Evolutionary conservation across 2,113 vertebrate species (phyloP).

Genomic region (Ibidorhyncha struthersii): DNA sequence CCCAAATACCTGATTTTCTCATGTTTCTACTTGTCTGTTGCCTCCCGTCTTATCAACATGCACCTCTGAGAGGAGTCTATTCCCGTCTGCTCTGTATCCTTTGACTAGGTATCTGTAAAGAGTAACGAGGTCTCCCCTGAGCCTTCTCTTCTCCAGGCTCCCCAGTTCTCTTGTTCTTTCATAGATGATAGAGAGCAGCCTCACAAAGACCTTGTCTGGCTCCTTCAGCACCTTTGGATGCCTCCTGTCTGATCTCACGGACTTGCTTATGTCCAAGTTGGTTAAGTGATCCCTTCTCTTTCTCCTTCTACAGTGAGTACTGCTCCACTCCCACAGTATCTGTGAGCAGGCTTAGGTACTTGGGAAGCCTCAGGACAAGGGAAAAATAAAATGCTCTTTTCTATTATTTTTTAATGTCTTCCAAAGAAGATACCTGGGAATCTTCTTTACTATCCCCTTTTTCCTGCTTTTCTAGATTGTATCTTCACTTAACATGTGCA

Average conservation of each 20-base stretch:
- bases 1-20: not conserved
- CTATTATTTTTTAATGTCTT: not conserved
- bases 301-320: not conserved
- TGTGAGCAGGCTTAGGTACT: not conserved
- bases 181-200: not conserved
- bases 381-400: not conserved
- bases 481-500: not conserved
- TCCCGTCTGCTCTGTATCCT: not conserved
- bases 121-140: not conserved
- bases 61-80: not conserved
- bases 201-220: not conserved
- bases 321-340: not conserved
- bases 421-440: not conserved
- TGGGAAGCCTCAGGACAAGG: not conserved
- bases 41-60: not conserved
- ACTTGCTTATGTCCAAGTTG: not conserved
- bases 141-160: accelerated
- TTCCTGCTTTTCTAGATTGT: not conserved
- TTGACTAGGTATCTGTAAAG: not conserved
- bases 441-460: not conserved
- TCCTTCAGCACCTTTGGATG: not conserved
- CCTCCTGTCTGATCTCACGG: not conserved
- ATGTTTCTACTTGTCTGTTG: not conserved
- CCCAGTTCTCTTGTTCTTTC: not conserved
- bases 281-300: not conserved